Evolutionary conservation across 2,888 invertebrate species (phyloP), one percentile per base, ranked within the genome.

Genomic region (Catocala nupta): DNA sequence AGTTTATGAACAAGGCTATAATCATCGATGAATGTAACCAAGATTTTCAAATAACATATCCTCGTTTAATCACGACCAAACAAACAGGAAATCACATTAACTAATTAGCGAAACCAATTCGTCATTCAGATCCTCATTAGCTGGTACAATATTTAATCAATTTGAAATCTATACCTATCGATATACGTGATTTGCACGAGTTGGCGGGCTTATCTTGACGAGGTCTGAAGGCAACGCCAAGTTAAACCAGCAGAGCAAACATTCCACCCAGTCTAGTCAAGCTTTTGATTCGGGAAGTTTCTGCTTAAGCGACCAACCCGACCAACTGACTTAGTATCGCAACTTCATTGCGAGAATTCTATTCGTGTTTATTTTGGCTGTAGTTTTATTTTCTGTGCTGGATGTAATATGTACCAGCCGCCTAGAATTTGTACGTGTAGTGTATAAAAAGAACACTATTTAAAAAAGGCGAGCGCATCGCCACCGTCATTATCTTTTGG

Each of bases 261-360:
- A 88, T 84, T 84, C 81, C 77, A 58, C 71, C 74, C 85, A 86
- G 82, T 87, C 68, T 68, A 83, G 82, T 83, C 80, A 80, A 75
- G 86, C 86, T 85, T 85, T 85, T 85, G 86, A 89, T 88, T 88
- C 83, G 72, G 81, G 71, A 88, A 90, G 88, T 90, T 89, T 85
- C 84, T 77, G 81, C 80, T 80, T 80, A 80, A 83, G 80, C 77
- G 81, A 82, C 81, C 75, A 78, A 77, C 70, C 81, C 70, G 68
- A 81, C 76, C 71, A 66, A 79, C 71, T 64, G 73, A 71, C 66
- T 70, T 64, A 67, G 73, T 77, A 68, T 75, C 63, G 71, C 64
- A 75, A 75, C 75, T 75, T 63, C 63, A 80, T 81, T 69, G 73
- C 66, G 34, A 54, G 53, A 44, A 42, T 53, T 59, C 53, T 47